Evolutionary conservation across 2,113 vertebrate genomes (phyloP), one percentile per base, ranked within the genome.

Genomic region (Periophthalmodon schlosseri): DNA sequence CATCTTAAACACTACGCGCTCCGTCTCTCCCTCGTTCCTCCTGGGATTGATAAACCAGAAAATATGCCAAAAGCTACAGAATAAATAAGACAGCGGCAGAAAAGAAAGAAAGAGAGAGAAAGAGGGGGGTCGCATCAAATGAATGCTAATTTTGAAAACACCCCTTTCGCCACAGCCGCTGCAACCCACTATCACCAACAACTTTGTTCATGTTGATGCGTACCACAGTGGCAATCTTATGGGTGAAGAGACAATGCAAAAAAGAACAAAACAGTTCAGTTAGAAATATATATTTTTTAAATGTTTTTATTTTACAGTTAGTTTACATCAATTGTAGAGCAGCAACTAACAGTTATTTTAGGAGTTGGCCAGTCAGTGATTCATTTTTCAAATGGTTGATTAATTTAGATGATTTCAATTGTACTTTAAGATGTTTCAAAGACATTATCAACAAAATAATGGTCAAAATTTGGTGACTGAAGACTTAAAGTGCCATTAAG

Each of bases 121-220:
- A 68, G 75, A 16, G 71, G 79, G 82, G 58, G 58, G 16, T 67
- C 90, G 95, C 95, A 96, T 97, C 95, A 97, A 96, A 97, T 96
- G 95, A 96, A 98, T 98, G 96, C 95, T 95, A 96, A 98, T 97
- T 96, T 91, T 87, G 44, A 94, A 94, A 95, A 96, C 95, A 94
- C 90, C 91, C 58, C 60, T 34, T 63, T 20, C 75, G 68, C 60
- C 73, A 69, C 36, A 54, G 28, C 68, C 60, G 23, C 73, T 28
- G 68, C 83, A 77, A 70, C 67, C 74, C 76, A 15, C 58, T 16
- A 28, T 61, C 87, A 85, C 77, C 86, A 86, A 84, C 82, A 93
- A 96, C 95, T 94, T 95, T 93, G 95, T 95, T 96, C 96, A 93
- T 86, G 93, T 93, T 92, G 91, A 96, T 94, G 94, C 79, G 87